Percentiles rank a stretch among this genome's conserved stretches.
These are phyloP conservation scores for Cydia fagiglandana DNA, from an alignment of 1,140 invertebrate genomes.

Conservation along the genomic window DNA sequence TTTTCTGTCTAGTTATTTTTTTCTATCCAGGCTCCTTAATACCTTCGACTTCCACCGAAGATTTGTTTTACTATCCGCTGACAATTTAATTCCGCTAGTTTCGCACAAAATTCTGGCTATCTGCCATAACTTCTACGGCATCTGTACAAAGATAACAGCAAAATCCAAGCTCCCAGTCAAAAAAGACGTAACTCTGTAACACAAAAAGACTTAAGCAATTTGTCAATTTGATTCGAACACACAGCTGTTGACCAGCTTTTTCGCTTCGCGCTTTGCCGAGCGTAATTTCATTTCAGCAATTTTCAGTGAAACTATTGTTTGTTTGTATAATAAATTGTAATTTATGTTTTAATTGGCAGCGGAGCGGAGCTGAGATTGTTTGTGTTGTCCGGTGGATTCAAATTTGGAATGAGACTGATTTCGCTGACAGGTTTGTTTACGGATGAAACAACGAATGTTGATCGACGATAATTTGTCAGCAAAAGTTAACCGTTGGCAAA, in stretches of 20 bases:
- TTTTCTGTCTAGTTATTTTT: no score
- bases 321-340: conserved; percentile 8
- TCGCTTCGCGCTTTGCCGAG: conserved; percentile 5
- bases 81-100: not conserved
- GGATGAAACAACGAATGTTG: not conserved
- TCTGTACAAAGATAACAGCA: not conserved
- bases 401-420: not conserved
- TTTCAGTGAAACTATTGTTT: conserved; percentile 12
- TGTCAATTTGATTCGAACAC: not conserved
- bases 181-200: not conserved
- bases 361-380: not conserved
- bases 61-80: not conserved
- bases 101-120: not conserved
- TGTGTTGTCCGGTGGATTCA: not conserved
- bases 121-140: not conserved
- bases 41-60: no score
- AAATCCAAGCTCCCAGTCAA: not conserved
- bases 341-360: conserved; percentile 14
- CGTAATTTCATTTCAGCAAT: conserved; percentile 13
- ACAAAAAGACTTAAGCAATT: not conserved
- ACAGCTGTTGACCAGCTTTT: not conserved
- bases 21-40: no score
- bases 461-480: not conserved
- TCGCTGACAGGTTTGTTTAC: not conserved
- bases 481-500: no score